phyloP scores from a whole-genome alignment of 2,113 vertebrate genomes.

The Herpetotheres cachinnans region DNA sequence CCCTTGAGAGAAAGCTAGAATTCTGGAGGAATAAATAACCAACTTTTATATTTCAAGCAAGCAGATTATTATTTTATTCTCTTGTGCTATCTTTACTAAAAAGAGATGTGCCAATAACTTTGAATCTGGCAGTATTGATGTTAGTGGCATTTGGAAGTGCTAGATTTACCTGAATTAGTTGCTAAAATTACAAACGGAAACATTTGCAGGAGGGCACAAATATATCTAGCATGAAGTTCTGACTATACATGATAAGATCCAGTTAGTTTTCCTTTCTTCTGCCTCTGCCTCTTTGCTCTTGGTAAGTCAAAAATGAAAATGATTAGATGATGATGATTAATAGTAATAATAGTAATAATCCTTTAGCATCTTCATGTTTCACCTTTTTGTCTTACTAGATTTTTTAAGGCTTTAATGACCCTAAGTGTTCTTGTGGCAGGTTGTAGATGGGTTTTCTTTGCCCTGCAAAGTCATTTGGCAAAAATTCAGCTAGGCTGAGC shows the following conservation, averaged over 20 bases:
- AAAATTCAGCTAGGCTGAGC: not conserved
- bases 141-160: not conserved
- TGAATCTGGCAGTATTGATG: not conserved
- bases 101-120: not conserved
- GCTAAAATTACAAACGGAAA: not conserved
- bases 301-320: not conserved
- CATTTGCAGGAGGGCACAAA: not conserved
- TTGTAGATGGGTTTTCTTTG: not conserved
- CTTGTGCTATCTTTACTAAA: not conserved
- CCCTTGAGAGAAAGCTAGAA: not conserved
- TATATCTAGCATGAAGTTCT: not conserved
- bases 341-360: not conserved
- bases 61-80: constrained; percentile 7
- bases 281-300: not conserved
- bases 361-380: not conserved
- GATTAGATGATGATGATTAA: not conserved
- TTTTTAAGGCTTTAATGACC: not conserved
- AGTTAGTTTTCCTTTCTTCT: not conserved
- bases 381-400: not conserved
- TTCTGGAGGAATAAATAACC: constrained; percentile 18
- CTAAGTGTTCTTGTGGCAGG: not conserved
- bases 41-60: constrained; percentile 3
- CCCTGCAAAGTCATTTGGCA: not conserved
- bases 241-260: not conserved
- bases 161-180: not conserved